phyloP scores from a whole-genome alignment of 2,797 vertebrate genomes.

The Miichthys miiuy region DNA sequence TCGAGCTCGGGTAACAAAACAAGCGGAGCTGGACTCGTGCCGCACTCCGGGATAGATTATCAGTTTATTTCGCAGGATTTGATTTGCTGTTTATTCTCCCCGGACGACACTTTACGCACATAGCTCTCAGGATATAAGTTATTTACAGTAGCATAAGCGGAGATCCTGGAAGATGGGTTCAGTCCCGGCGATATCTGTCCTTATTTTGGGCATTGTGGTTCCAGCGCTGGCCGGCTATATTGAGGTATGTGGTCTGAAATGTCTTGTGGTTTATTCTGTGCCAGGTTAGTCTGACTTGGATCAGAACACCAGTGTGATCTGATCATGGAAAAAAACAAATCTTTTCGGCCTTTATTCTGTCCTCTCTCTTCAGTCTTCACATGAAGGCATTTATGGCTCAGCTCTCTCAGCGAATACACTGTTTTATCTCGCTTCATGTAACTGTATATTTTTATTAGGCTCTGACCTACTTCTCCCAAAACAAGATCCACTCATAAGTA shows the following conservation, averaged over 20 bases:
- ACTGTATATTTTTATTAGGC: conserved; percentile 1
- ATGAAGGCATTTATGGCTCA: conserved; percentile 23
- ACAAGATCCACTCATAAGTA: conserved; percentile 18
- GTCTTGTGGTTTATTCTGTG: conserved; percentile 7
- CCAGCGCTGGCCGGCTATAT: conserved; percentile 91
- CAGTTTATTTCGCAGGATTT: conserved; percentile 41
- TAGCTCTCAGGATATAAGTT: conserved; percentile 69
- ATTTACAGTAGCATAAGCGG: conserved; percentile 49
- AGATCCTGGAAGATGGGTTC: conserved; percentile 81
- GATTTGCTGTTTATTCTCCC: conserved; percentile 27
- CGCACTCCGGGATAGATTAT: conserved; percentile 28
- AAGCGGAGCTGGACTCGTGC: conserved; percentile 58
- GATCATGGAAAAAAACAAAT: conserved; percentile 15
- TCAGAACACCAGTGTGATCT: neutral
- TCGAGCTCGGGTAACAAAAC: conserved; percentile 62
- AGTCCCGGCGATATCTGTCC: conserved; percentile 80
- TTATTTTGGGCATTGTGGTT: conserved; percentile 87
- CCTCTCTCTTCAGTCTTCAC: neutral
- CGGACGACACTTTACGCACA: conserved; percentile 38
- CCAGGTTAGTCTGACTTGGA: neutral
- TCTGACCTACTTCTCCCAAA: neutral
- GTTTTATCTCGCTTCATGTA: conserved; percentile 13
- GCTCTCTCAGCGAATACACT: neutral
- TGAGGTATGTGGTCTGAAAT: conserved; percentile 85
- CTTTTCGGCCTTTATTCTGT: conserved; percentile 12